Evolutionary conservation across 1,140 invertebrate genomes (phyloP), one percentile per base, ranked within the genome.

Genomic region (Dreissena rostriformis): DNA sequence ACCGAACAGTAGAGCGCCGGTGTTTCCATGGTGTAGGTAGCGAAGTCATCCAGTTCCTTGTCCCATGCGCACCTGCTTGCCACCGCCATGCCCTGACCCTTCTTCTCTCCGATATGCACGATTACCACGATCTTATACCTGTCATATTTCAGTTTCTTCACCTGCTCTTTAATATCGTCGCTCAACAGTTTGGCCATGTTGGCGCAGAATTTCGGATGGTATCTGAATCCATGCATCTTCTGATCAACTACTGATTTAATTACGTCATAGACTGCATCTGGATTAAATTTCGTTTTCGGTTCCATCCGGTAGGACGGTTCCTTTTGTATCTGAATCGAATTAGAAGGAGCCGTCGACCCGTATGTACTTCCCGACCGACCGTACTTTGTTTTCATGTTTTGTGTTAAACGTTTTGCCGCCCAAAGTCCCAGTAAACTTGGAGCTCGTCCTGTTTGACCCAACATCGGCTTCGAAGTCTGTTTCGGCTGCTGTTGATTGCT

Each of bases 21-120:
- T 39, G 89, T 92, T 82, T 91, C 70, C 65, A 88, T 90, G 7
- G 82, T 87, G 71, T 89, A 92, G 26, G 86, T 87, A 28, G 91
- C 88, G 67, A 76, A 39, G 39, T 85, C 87, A 84, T 93, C 92
- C n/a, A 89, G 49, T 19, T 88, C 88, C 7, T 87, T 85, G 76
- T 93, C 90, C 92, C 91, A 93, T 0, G 90, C 81, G 68, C 91
- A 91, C 39, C 91, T 82, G 78, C 92, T 92, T 0, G 85, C 79
- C 10, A 88, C 76, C 29, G 84, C 52, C 28, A 90, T 81, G 17
- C 88, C 86, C 68, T 92, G 91, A 26, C 86, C 87, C 52, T 80
- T 88, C 28, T 87, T 89, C 73, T 93, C 86, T 10, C 91, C 90
- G 29, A 92, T 88, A 49, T 88, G 71, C 0, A 92, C 91, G 55